Evolutionary conservation across 2,113 vertebrate genomes (phyloP).

Genomic region (Hylia prasina): DNA sequence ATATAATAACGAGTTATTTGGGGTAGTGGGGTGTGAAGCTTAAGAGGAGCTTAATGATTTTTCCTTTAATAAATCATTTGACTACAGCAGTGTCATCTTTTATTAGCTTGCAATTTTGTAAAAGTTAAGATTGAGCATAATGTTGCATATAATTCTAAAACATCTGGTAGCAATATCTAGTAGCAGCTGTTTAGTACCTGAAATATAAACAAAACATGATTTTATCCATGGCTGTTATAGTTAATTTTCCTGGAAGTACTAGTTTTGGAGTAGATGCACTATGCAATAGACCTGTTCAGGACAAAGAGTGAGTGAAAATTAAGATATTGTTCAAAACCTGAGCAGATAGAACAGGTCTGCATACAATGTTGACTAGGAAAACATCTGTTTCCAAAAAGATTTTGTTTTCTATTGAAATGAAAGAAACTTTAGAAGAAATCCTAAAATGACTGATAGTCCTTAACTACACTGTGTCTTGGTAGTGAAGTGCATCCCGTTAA

Average conservation of each 20-base stretch:
- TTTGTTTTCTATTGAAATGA: neutral
- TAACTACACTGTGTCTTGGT: neutral
- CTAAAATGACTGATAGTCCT: neutral
- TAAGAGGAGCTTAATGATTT: conserved; percentile 53
- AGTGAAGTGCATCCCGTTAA: neutral
- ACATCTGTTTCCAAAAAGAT: neutral
- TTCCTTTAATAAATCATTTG: conserved; percentile 71
- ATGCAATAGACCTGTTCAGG: neutral
- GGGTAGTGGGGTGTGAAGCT: conserved; percentile 42
- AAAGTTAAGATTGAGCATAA: conserved; percentile 71
- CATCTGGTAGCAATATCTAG: conserved; percentile 73
- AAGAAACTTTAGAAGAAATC: neutral
- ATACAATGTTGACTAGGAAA: neutral
- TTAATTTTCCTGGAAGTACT: conserved; percentile 37
- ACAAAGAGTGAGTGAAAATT: neutral
- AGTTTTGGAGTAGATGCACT: neutral
- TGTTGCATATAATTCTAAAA: conserved; percentile 72
- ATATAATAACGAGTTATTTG: conserved; percentile 20
- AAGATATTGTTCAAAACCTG: neutral
- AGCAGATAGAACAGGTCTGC: neutral
- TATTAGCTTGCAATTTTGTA: conserved; percentile 66
- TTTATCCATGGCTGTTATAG: conserved; percentile 13
- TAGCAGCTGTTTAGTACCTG: conserved; percentile 77
- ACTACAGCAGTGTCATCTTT: conserved; percentile 58
- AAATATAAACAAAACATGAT: conserved; percentile 69